A percentile compares a stretch with the other conserved stretches of the same genome.
Evolutionary conservation across 2,797 vertebrate species (phyloP).

Genomic region (Sternarchorhynchus goeldii): DNA sequence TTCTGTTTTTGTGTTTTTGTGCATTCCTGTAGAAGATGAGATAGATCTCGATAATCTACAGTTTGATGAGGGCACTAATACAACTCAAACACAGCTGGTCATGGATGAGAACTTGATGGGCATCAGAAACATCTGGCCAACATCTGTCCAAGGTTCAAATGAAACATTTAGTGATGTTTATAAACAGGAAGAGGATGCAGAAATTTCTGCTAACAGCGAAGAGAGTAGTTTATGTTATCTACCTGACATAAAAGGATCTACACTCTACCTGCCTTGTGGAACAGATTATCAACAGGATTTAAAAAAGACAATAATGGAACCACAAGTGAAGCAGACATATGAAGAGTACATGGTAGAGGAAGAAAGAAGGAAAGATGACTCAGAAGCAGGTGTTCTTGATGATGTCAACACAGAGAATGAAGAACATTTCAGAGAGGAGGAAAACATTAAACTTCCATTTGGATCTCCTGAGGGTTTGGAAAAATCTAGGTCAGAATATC

Average conservation of each 20-base stretch:
- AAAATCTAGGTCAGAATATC: slow-evolving; percentile 24
- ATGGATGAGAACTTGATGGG: slow-evolving; percentile 60
- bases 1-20: slow-evolving; percentile 4
- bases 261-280: slow-evolving; percentile 5
- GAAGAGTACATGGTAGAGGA: slow-evolving; percentile 3
- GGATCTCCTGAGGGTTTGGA: slow-evolving; percentile 2
- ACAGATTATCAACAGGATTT: slow-evolving; percentile 56
- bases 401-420: slow-evolving; percentile 3
- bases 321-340: slow-evolving; percentile 17
- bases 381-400: slow-evolving; percentile 15
- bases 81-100: slow-evolving; percentile 29
- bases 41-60: slow-evolving; percentile 69
- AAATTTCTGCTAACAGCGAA: slow-evolving; percentile 50
- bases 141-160: slow-evolving; percentile 31
- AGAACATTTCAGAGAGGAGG: background rate
- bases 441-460: background rate
- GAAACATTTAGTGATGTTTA: slow-evolving; percentile 39
- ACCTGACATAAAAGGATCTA: slow-evolving; percentile 47
- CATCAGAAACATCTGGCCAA: slow-evolving; percentile 34
- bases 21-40: slow-evolving; percentile 57
- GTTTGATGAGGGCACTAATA: slow-evolving; percentile 55
- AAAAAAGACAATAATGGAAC: slow-evolving; percentile 53
- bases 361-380: slow-evolving; percentile 22
- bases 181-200: slow-evolving; percentile 56
- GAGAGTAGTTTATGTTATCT: slow-evolving; percentile 38